Percentiles rank a stretch among this genome's conserved stretches.
phyloP scores from a whole-genome alignment of 2,113 vertebrate genomes.

The Vidua chalybeata region DNA sequence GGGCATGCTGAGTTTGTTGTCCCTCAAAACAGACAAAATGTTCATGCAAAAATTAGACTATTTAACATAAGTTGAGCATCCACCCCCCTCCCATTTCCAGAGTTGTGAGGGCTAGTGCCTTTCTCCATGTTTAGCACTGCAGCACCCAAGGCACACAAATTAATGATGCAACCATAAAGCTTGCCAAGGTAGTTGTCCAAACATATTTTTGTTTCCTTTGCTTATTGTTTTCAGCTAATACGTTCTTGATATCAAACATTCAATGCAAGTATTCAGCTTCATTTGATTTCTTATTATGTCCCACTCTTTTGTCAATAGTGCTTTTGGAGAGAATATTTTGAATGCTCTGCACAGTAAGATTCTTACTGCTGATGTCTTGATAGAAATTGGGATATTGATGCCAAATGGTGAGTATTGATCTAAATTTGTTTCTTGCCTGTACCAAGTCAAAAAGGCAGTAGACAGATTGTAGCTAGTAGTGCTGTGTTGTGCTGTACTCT shows the following conservation, averaged over 20 bases:
- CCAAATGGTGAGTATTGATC: conserved; percentile 62
- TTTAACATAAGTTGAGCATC: background rate
- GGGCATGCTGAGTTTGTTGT: background rate
- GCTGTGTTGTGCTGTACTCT: background rate
- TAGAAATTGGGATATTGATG: conserved; percentile 66
- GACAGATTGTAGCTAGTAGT: background rate
- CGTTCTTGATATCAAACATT: conserved; percentile 17
- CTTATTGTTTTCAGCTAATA: conserved; percentile 55
- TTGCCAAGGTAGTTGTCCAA: background rate
- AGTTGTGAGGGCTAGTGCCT: background rate
- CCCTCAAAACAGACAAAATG: background rate
- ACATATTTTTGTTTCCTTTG: background rate
- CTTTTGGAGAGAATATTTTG: conserved; percentile 56
- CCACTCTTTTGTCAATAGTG: conserved; percentile 65
- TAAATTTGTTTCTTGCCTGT: conserved; percentile 61
- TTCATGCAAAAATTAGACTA: background rate
- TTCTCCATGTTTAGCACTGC: background rate
- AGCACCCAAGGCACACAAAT: background rate
- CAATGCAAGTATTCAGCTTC: conserved; percentile 65
- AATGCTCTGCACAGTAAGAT: conserved; percentile 13
- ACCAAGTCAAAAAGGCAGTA: background rate
- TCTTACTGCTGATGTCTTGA: conserved; percentile 36
- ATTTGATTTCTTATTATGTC: conserved; percentile 72
- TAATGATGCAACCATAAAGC: background rate
- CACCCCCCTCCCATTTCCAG: background rate